Conservation (phyloP, 2,888 invertebrate genomes). For the Drosophila recens region DNA sequence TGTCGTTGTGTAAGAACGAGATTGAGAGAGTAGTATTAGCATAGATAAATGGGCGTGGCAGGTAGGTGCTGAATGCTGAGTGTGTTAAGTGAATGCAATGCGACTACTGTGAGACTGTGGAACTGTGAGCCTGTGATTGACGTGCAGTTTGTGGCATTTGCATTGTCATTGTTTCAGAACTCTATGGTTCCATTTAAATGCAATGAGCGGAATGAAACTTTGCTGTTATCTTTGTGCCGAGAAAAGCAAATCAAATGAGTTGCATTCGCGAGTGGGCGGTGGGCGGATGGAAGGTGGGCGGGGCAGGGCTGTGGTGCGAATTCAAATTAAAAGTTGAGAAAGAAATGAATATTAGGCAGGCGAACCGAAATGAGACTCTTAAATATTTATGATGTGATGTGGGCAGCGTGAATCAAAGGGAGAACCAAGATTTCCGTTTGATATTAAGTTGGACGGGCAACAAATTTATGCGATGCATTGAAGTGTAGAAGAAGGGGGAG, state of each 20-base stretch:
- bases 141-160: slow-evolving; percentile 57
- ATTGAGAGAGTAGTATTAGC: slow-evolving; percentile 36
- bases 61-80: slow-evolving; percentile 29
- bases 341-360: slow-evolving; percentile 74
- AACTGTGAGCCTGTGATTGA: slow-evolving; percentile 65
- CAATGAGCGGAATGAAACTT: slow-evolving; percentile 73
- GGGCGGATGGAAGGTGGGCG: not conserved
- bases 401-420: slow-evolving; percentile 47
- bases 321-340: slow-evolving; percentile 80
- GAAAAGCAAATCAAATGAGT: slow-evolving; percentile 70
- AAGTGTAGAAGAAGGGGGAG: slow-evolving; percentile 14
- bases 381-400: slow-evolving; percentile 82
- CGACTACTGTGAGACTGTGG: slow-evolving; percentile 52
- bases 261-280: slow-evolving; percentile 28
- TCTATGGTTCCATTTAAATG: slow-evolving; percentile 74
- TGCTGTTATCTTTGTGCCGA: slow-evolving; percentile 58
- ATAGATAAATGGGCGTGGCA: slow-evolving; percentile 44
- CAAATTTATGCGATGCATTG: slow-evolving; percentile 70
- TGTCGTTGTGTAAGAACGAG: slow-evolving; percentile 18
- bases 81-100: slow-evolving; percentile 47
- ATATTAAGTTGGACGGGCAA: slow-evolving; percentile 73
- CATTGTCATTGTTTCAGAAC: slow-evolving; percentile 57
- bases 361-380: slow-evolving; percentile 73
- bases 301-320: slow-evolving; percentile 34
- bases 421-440: slow-evolving; percentile 69